Evolutionary conservation across 2,888 invertebrate species (phyloP).

Genomic region (Imbricaverruca yamaguchii): DNA sequence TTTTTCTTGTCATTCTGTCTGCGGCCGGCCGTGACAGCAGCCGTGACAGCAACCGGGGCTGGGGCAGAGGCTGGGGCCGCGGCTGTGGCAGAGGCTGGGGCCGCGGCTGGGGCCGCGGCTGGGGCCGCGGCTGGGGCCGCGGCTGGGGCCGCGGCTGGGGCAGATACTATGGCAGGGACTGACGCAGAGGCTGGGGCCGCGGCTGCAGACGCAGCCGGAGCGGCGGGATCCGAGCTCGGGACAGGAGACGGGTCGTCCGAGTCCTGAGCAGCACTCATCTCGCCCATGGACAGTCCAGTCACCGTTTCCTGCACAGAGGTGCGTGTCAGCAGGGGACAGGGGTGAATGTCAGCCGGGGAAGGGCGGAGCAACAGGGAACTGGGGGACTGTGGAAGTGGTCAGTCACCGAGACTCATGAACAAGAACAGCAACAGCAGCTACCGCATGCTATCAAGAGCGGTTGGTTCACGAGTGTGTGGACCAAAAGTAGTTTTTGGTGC

Average conservation of each 20-base stretch:
- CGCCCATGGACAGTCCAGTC: background rate
- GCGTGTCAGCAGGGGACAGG: no score
- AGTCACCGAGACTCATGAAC: no score
- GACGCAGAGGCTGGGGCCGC: slow-evolving; percentile 24
- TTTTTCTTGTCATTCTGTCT: slow-evolving; percentile 49
- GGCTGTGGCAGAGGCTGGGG: background rate
- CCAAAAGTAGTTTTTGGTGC: no score
- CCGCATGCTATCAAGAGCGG: no score
- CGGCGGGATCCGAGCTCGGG: background rate
- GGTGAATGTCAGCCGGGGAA: no score
- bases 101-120: no score
- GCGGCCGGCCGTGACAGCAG: slow-evolving; percentile 32
- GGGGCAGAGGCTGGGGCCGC: background rate
- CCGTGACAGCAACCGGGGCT: no score
- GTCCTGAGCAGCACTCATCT: background rate
- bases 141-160: background rate
- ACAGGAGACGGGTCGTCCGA: slow-evolving; percentile 2
- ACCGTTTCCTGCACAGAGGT: background rate
- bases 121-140: background rate
- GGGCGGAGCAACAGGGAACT: no score
- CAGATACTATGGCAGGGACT: slow-evolving; percentile 28
- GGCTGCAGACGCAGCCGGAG: background rate
- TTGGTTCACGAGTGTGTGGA: no score
- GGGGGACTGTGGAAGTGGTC: no score
- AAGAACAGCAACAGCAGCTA: no score